phyloP scores from a whole-genome alignment of 1,140 invertebrate species.

The Archegozetes longisetosus region DNA sequence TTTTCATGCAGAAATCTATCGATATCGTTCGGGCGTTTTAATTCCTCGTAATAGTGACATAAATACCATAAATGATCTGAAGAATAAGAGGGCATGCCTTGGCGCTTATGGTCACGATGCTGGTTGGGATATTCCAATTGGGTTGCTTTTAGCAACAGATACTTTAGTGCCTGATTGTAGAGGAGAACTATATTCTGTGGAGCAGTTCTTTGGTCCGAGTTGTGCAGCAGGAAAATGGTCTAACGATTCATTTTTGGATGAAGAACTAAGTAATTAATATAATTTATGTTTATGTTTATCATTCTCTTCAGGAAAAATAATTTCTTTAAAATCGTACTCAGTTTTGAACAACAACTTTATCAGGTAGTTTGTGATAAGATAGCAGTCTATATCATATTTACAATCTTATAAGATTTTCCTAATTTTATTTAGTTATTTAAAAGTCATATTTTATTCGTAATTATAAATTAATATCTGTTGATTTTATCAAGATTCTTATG shows the following conservation, averaged over 20 bases:
- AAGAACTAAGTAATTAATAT: conserved; percentile 44
- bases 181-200: conserved; percentile 46
- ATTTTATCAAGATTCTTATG: no score
- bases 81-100: conserved; percentile 56
- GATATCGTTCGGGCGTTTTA: conserved; percentile 58
- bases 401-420: no score
- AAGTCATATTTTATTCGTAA: no score
- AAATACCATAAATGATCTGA: conserved; percentile 42
- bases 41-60: conserved; percentile 49
- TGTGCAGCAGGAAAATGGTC: conserved; percentile 65
- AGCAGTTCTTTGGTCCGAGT: conserved; percentile 55
- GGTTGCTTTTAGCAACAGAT: conserved; percentile 45
- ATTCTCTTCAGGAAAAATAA: background rate
- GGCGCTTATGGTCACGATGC: conserved; percentile 59
- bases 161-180: conserved; percentile 47
- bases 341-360: background rate
- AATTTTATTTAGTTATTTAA: no score
- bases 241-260: conserved; percentile 45
- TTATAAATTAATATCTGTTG: no score
- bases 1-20: conserved; percentile 51
- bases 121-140: conserved; percentile 46
- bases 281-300: conserved; percentile 9
- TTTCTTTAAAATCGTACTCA: background rate
- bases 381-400: background rate
- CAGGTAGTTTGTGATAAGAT: background rate